Evolutionary conservation across 2,113 vertebrate genomes (phyloP).

Genomic region (Hemiprocne comata): DNA sequence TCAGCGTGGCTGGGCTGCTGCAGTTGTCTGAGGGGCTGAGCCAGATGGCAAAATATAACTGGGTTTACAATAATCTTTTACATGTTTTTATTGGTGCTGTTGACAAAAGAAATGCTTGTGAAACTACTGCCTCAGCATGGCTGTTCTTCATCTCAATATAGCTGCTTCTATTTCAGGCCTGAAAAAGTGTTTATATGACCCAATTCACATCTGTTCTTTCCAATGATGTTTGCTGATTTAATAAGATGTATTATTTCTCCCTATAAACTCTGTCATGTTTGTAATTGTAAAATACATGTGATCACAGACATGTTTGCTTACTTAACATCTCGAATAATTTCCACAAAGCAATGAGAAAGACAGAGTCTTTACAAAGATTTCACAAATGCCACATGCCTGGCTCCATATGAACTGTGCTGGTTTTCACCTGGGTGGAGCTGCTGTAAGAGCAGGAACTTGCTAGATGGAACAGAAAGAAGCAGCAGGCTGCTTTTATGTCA

Average conservation of each 20-base stretch:
- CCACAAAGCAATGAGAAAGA: not conserved
- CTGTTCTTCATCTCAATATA: not conserved
- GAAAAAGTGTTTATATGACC: not conserved
- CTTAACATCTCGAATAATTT: not conserved
- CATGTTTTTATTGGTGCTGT: constrained; percentile 7
- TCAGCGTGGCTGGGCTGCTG: not conserved
- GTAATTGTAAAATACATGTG: not conserved
- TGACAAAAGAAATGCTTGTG: not conserved
- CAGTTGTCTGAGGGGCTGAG: not conserved
- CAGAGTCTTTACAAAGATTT: not conserved
- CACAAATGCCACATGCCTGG: not conserved
- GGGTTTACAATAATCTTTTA: not conserved
- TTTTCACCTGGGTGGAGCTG: not conserved
- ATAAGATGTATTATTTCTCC: not conserved
- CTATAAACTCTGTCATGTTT: not conserved
- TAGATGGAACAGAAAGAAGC: not conserved
- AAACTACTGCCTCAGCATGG: not conserved
- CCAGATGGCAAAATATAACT: constrained; percentile 17
- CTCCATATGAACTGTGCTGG: not conserved
- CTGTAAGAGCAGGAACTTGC: not conserved
- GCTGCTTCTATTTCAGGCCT: not conserved
- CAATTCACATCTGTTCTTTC: constrained; percentile 32
- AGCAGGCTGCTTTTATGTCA: not conserved
- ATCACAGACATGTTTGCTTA: not conserved
- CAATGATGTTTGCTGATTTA: not conserved